Evolutionary conservation across 2,113 vertebrate species (phyloP).

Genomic region (Oncorhynchus nerka): DNA sequence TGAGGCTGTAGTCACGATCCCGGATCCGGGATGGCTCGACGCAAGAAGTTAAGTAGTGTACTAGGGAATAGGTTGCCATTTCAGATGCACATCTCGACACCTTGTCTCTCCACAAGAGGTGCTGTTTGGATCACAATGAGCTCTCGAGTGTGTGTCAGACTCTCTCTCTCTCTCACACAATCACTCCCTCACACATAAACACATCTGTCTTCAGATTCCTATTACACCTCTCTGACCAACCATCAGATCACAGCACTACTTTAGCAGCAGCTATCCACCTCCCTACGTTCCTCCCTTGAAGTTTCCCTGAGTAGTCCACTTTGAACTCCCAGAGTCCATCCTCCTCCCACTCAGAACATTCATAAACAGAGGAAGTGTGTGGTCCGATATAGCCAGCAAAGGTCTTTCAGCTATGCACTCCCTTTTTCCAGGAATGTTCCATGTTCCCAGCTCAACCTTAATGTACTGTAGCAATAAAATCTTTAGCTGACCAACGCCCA

Average conservation of each 20-base stretch:
- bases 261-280: not conserved
- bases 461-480: conserved; percentile 18
- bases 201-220: conserved; percentile 25
- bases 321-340: conserved; percentile 35
- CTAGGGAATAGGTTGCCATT: too few relatives aligned
- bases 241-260: conserved; percentile 2
- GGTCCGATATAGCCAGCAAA: conserved; percentile 30
- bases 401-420: conserved; percentile 14
- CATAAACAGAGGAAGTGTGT: conserved; percentile 40
- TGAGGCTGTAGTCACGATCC: too few relatives aligned
- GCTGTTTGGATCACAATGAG: too few relatives aligned
- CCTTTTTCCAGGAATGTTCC: conserved; percentile 42
- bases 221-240: conserved; percentile 1
- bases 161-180: not conserved
- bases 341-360: conserved; percentile 25
- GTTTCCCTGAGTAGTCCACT: conserved; percentile 15
- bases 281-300: not conserved
- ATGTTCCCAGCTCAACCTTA: conserved; percentile 1
- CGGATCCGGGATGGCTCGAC: too few relatives aligned
- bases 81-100: too few relatives aligned
- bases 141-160: too few relatives aligned
- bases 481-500: conserved; percentile 14
- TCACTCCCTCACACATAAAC: conserved; percentile 2
- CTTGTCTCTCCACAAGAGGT: too few relatives aligned
- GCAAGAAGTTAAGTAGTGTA: too few relatives aligned